A percentile compares a stretch with the other conserved stretches of the same genome.
phyloP scores from a whole-genome alignment of 2,797 vertebrate species.

The Girardinus metallicus region DNA sequence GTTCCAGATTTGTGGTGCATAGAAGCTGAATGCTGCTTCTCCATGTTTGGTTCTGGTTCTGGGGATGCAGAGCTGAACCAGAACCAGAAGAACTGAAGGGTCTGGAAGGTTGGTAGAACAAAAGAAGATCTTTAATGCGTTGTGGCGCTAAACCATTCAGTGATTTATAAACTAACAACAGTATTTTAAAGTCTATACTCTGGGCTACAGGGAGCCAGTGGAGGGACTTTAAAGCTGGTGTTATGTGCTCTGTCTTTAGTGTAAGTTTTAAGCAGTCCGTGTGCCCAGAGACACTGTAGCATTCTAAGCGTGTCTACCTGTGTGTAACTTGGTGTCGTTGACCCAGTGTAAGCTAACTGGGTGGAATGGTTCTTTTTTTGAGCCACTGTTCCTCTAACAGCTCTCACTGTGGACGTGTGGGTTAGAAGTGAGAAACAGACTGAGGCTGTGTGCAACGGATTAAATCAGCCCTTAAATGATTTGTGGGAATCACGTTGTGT shows the following conservation, averaged over 20 bases:
- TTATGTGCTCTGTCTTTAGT: background rate
- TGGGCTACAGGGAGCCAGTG: too few species aligned
- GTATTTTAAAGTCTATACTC: too few species aligned
- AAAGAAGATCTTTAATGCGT: too few species aligned
- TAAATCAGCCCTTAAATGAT: conserved; percentile 58
- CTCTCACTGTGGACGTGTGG: conserved; percentile 68
- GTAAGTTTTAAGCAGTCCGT: background rate
- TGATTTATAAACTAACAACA: too few species aligned
- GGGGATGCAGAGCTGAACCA: too few species aligned
- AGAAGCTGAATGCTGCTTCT: too few species aligned
- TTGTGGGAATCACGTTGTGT: conserved; percentile 38
- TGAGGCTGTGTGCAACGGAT: conserved; percentile 69
- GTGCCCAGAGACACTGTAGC: background rate
- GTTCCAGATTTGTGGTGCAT: too few species aligned
- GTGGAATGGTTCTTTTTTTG: conserved; percentile 51
- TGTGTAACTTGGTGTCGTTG: conserved; percentile 41
- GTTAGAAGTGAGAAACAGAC: conserved; percentile 72
- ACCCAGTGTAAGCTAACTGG: conserved; percentile 41
- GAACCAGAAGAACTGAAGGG: too few species aligned
- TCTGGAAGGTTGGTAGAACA: too few species aligned
- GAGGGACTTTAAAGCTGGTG: too few species aligned
- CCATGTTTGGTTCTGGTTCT: too few species aligned
- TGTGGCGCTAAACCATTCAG: too few species aligned
- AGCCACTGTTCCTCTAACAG: conserved; percentile 64
- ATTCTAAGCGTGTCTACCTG: conserved; percentile 1